Base-by-base conservation (phyloP, 2,113 vertebrate species). In the Periophthalmus modestus region DNA sequence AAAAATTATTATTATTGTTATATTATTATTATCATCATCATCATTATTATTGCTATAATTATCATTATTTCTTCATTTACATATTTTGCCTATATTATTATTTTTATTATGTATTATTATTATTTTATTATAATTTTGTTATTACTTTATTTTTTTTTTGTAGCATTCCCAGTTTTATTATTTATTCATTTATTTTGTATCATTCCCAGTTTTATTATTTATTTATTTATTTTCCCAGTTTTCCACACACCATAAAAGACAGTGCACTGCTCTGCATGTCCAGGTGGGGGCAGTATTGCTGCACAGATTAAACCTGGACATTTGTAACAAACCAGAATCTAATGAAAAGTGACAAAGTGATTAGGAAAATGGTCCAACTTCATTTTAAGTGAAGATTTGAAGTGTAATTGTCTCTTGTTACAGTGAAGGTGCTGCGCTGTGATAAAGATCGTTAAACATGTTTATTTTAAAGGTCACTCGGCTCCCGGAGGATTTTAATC, bases 271-370 rank as follows among this genome's bases (percentile, higher is more conserved):
- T 18, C 4, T 1, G 0, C 0, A 1, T 0, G 5, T 58, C 89
- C 92, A 87, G 70, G 63, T 14, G 91, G 84, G 88, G 89, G 89
- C 88, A 93, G 86, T 82, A 82, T 89, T 74, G 83, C 77, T 82
- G 71, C 48, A 84, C 63, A 57, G 21, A 74, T 72, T 18, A 47
- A 2, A 11, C 16, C 46, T 15, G 6, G 39, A 43, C 10, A 43
- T 10, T 43, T 10, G 39, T 43, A 7, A 43, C 7, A 43, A 43
- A 43, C 7, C 10, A 7, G 7, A 43, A 43, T 78, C 77, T 48
- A 19, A 81, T 86, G 71, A 78, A 66, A 83, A 61, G n/a, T 34
- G 69, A 72, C 47, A 82, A 74, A 79, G 58, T 71, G 73, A 82
- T 81, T 68, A 78, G 67, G 28, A 28, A 3, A 28, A 28, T 3